Percentiles rank a stretch among this genome's conserved stretches.
These are phyloP conservation scores for Thamnaconus septentrionalis DNA, from an alignment of 2,113 vertebrate species.

Conservation along the genomic window DNA sequence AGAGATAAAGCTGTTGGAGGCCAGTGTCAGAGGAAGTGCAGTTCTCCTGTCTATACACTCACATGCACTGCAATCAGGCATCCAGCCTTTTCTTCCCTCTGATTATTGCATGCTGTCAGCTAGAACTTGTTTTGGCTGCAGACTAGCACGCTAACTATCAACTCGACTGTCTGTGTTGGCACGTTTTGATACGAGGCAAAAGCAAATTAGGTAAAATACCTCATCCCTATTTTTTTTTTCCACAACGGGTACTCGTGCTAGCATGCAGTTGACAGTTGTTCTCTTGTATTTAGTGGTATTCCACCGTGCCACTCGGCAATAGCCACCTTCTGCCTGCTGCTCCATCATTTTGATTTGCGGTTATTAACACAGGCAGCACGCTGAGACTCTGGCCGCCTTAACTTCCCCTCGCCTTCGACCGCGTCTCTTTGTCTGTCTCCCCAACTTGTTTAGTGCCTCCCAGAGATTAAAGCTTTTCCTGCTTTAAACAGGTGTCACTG, in stretches of 20 bases:
- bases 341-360: constrained; percentile 60
- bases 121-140: constrained; percentile 65
- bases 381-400: constrained; percentile 52
- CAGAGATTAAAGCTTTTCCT: constrained; percentile 75
- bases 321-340: constrained; percentile 42
- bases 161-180: background rate
- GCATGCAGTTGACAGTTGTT: background rate
- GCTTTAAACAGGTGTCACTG: constrained; percentile 79
- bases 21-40: constrained; percentile 56
- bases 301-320: constrained; percentile 20
- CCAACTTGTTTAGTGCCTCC: constrained; percentile 67
- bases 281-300: constrained; percentile 19
- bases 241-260: constrained; percentile 2
- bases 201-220: constrained; percentile 4
- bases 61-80: constrained; percentile 61
- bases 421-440: constrained; percentile 64
- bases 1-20: constrained; percentile 44
- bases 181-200: constrained; percentile 33
- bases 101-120: constrained; percentile 67
- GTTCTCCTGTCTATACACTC: constrained; percentile 31
- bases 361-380: constrained; percentile 62
- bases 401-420: constrained; percentile 54
- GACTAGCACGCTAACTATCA: constrained; percentile 54
- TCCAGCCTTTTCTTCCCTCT: constrained; percentile 61
- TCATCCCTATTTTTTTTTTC: constrained; percentile 6